A percentile compares a stretch with the other conserved stretches of the same genome.
These are phyloP conservation scores for Nephrocerus scutellatus DNA, from an alignment of 2,888 invertebrate species.

Conservation along the genomic window DNA sequence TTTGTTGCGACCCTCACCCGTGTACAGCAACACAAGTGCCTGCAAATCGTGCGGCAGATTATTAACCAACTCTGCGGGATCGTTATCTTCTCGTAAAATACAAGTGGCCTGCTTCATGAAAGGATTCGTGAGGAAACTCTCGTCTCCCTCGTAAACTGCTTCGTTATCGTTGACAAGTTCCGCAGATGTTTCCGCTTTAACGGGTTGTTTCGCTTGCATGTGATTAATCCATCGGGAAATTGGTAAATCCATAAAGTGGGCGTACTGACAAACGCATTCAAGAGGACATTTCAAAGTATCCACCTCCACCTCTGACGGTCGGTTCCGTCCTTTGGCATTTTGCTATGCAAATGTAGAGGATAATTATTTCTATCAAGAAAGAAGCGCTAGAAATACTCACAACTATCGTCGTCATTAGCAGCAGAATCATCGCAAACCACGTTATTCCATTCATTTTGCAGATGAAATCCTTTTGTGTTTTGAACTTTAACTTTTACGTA, in stretches of 20 bases:
- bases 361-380: too few relatives aligned
- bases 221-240: slow-evolving; percentile 51
- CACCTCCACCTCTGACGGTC: slow-evolving; percentile 10
- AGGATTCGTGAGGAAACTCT: slow-evolving; percentile 43
- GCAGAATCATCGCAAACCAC: too few relatives aligned
- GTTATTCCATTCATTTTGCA: too few relatives aligned
- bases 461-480: too few relatives aligned
- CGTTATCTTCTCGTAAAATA: slow-evolving; percentile 49
- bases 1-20: slow-evolving; percentile 44
- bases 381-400: too few relatives aligned
- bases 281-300: slow-evolving; percentile 46
- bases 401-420: too few relatives aligned
- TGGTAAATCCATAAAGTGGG: slow-evolving; percentile 52
- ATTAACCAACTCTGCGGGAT: slow-evolving; percentile 44
- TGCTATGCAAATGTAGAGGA: too few relatives aligned
- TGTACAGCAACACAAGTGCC: slow-evolving; percentile 53
- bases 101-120: slow-evolving; percentile 52
- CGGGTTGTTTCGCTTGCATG: slow-evolving; percentile 25
- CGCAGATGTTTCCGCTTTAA: slow-evolving; percentile 17
- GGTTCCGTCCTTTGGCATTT: slow-evolving; percentile 9
- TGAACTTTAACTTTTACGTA: too few relatives aligned
- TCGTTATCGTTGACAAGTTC: slow-evolving; percentile 29
- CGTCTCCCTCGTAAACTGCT: slow-evolving; percentile 45
- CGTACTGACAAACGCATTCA: slow-evolving; percentile 53
- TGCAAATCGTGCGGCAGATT: slow-evolving; percentile 50